Evolutionary conservation across 2,888 invertebrate genomes (phyloP), one percentile per base, ranked within the genome.

Genomic region (Nymphalis c-album): DNA sequence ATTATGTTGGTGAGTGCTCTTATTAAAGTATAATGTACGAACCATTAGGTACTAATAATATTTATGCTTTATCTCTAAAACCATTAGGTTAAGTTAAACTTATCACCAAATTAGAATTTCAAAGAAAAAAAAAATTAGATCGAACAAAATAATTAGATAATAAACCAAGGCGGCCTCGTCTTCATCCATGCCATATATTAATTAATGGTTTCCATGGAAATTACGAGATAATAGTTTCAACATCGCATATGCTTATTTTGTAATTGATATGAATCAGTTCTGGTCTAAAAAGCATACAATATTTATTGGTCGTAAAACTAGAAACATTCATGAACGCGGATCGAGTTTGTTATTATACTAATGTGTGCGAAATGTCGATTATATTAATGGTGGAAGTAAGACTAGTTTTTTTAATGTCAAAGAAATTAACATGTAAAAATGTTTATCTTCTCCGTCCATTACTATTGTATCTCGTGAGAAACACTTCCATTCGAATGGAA

Each of bases 1-100:
- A 99, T 87, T 98, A 98, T 94, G 98, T 98, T 77, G 97, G 96
- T 96, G 79, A 94, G 96, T 92, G 58, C 22, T 17, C 6, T 26
- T 18, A 20, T 35, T 10, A 17, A 5, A 46, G 8, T 45, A 13
- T 40, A 2, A 2, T 40, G 10, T 40, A 40, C 35, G 8, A 40
- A 10, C 8, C 8, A 40, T 8, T 40, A n/a, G n/a, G n/a, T n/a
- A 40, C 13, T 13, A 13, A 40, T 40, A 13, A 13, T 0, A 13
- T 40, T 40, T 1, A 31, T 31, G 26, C 2, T 40, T 40, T 13
- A 13, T 40, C 13, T 40, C 1, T 40, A 5, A 26, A 8, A 13
- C 40, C 4, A 40, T 40, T 13, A 13, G 13, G 40, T 13, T 13
- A 40, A 13, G 1, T 13, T 4, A 40, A 1, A 10, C 35, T 10